phyloP scores from a whole-genome alignment of 2,113 vertebrate species.

The Dromaius novaehollandiae region DNA sequence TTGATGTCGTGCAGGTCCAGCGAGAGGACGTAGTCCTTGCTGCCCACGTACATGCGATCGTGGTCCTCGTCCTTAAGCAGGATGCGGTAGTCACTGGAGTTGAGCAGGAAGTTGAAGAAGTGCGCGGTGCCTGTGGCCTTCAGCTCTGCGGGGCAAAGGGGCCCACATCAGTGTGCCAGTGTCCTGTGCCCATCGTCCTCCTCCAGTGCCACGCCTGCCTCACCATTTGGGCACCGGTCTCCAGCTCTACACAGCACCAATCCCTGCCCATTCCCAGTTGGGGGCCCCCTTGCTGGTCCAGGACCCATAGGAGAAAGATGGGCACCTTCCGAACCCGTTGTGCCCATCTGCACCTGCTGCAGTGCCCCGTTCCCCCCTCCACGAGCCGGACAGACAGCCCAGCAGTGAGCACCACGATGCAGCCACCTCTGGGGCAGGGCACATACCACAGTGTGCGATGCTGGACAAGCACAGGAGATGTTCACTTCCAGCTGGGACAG shows the following conservation, averaged over 20 bases:
- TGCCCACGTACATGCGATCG: slow-evolving; percentile 98
- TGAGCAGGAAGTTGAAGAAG: slow-evolving; percentile 97
- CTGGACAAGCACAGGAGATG: neutral
- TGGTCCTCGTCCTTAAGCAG: slow-evolving; percentile 98
- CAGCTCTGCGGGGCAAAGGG: slow-evolving; percentile 78
- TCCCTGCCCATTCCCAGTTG: neutral
- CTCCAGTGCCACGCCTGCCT: neutral
- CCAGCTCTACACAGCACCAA: neutral
- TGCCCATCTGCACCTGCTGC: too few relatives aligned
- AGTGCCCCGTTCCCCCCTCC: too few relatives aligned
- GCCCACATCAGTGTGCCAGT: neutral
- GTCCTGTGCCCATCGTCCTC: fast-evolving
- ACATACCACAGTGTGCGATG: neutral
- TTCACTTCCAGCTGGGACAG: neutral
- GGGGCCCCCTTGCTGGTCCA: neutral
- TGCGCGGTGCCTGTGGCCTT: slow-evolving; percentile 93
- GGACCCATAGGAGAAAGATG: neutral
- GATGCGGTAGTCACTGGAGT: slow-evolving; percentile 96
- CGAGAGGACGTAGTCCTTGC: slow-evolving; percentile 97
- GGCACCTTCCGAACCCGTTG: too few relatives aligned
- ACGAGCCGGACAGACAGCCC: too few relatives aligned
- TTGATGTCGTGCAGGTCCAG: slow-evolving; percentile 98
- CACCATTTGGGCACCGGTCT: neutral
- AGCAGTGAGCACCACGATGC: too few relatives aligned
- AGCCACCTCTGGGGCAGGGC: too few relatives aligned